phyloP scores from a whole-genome alignment of 2,113 vertebrate species.

The Sander vitreus region DNA sequence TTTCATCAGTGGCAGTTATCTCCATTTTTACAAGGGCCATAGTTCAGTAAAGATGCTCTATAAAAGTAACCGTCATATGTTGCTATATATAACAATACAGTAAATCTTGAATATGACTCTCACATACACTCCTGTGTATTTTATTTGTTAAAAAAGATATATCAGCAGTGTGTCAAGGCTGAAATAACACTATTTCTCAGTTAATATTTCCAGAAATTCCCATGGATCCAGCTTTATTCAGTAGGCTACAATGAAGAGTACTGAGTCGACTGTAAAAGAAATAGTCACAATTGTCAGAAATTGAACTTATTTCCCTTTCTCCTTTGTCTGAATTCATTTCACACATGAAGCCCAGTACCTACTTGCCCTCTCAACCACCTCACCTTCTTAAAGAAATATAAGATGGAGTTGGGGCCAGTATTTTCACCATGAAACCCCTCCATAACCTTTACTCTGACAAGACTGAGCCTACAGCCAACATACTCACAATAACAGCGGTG shows the following conservation, averaged over 20 bases:
- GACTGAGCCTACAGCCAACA: no score
- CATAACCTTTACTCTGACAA: no score
- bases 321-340: no score
- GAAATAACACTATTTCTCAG: neutral
- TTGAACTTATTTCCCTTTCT: no score
- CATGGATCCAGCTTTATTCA: neutral
- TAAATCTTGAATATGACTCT: neutral
- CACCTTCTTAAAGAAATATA: no score
- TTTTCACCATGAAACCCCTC: no score
- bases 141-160: neutral
- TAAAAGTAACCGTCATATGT: neutral
- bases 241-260: neutral
- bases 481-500: no score
- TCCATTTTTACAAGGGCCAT: constrained; percentile 17
- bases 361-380: no score
- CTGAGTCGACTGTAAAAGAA: neutral
- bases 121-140: neutral
- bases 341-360: no score
- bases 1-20: constrained; percentile 27
- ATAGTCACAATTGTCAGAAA: no score
- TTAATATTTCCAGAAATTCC: neutral
- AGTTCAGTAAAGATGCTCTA: neutral
- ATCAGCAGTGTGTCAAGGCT: neutral
- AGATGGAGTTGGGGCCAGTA: no score
- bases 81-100: no score